Evolutionary conservation across 2,797 vertebrate genomes (phyloP).

Genomic region (Ataeniobius toweri): DNA sequence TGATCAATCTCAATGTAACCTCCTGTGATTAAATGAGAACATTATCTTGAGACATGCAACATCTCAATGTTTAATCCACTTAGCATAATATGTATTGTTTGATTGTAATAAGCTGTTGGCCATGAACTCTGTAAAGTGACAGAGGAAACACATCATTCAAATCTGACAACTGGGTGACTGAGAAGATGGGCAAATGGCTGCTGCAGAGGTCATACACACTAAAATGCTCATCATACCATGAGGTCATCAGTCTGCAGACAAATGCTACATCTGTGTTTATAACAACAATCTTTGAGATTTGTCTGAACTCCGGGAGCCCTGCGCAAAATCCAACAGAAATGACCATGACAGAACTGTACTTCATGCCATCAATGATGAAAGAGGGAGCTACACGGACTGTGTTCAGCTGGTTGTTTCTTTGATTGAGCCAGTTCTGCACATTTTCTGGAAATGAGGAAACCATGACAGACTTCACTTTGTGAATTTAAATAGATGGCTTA

Average conservation of each 20-base stretch:
- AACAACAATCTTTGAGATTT: conserved; percentile 39
- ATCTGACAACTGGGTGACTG: conserved; percentile 44
- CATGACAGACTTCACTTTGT: conserved; percentile 2
- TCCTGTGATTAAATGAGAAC: too few relatives aligned
- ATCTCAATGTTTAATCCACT: background rate
- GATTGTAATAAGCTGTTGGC: conserved; percentile 9
- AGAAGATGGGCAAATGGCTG: background rate
- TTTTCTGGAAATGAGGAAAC: conserved; percentile 17
- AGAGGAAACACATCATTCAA: conserved; percentile 49
- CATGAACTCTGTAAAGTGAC: conserved; percentile 32
- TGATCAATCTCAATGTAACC: background rate
- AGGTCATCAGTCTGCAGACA: conserved; percentile 38
- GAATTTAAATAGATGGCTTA: conserved; percentile 15
- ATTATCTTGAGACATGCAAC: too few relatives aligned
- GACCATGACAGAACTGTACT: conserved; percentile 15
- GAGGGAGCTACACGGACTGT: conserved; percentile 9
- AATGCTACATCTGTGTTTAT: conserved; percentile 33
- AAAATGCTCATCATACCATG: too few relatives aligned
- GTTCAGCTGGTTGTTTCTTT: background rate
- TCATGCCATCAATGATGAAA: conserved; percentile 14
- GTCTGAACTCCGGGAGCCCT: conserved; percentile 50
- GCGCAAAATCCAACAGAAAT: conserved; percentile 34
- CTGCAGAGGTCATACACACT: too few relatives aligned
- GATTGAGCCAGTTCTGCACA: background rate
- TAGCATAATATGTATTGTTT: conserved; percentile 23